These are phyloP conservation scores for Crotalus viridis DNA, from an alignment of 2,113 vertebrate species.

Conservation along the genomic window DNA sequence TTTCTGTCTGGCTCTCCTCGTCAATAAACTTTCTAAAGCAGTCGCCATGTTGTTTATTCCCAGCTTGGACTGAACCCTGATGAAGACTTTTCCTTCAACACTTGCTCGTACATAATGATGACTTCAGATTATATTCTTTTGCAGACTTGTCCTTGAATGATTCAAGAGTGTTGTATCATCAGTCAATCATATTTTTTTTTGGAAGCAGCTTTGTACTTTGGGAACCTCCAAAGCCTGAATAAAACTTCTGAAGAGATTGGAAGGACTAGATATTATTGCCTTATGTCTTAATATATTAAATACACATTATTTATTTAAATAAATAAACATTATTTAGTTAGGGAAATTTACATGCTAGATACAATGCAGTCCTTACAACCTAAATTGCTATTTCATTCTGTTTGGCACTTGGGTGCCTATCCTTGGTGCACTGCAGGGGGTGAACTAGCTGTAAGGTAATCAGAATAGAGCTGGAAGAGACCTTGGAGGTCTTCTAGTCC, in stretches of 20 bases:
- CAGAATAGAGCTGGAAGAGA: too few species aligned
- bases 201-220: background rate
- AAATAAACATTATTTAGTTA: too few species aligned
- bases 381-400: background rate
- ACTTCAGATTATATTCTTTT: conserved; percentile 12
- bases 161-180: background rate
- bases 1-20: too few species aligned
- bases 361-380: background rate
- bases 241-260: conserved; percentile 5
- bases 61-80: too few species aligned
- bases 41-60: too few species aligned
- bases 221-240: background rate
- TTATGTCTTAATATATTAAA: background rate
- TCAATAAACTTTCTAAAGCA: too few species aligned
- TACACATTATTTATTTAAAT: too few species aligned
- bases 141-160: background rate
- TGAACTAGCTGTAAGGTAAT: background rate
- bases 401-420: background rate
- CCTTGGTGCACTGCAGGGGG: background rate
- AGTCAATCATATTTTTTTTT: background rate
- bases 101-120: background rate
- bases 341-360: background rate
- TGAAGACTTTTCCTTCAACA: too few species aligned
- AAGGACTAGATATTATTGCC: background rate
- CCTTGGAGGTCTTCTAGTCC: too few species aligned